phyloP scores from a whole-genome alignment of 2,888 invertebrate species.

The Hyposoter didymator region DNA sequence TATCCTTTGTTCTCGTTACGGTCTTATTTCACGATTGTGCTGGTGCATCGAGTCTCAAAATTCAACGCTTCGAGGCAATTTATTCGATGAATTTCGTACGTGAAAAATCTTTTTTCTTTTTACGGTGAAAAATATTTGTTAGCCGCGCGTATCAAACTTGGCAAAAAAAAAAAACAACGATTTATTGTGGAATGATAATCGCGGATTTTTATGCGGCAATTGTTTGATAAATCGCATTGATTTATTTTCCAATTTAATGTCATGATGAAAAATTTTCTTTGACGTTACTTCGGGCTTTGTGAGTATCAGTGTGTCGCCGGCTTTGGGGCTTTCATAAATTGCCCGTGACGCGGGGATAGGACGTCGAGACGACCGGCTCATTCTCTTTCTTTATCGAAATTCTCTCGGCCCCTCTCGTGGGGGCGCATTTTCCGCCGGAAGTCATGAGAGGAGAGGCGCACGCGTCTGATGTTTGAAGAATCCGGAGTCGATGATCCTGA shows the following conservation, averaged over 20 bases:
- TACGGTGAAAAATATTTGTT: not conserved
- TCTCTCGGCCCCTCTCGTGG: conserved; percentile 31
- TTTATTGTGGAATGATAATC: not conserved
- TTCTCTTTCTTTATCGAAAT: conserved; percentile 23
- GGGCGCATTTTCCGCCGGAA: conserved; percentile 65
- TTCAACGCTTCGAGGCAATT: not conserved
- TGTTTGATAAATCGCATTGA: not conserved
- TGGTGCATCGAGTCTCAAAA: conserved; percentile 20
- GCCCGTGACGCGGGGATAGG: conserved; percentile 65
- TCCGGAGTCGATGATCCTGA: conserved; percentile 31
- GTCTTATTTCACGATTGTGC: not conserved
- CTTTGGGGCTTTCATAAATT: conserved; percentile 59
- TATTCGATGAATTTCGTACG: not conserved
- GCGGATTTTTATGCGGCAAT: no score
- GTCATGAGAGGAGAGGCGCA: conserved; percentile 43
- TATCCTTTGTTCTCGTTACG: conserved; percentile 46
- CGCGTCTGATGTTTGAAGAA: conserved; percentile 43
- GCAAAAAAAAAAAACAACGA: not conserved
- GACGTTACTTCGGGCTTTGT: not conserved
- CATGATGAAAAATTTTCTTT: not conserved
- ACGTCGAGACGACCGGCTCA: conserved; percentile 49
- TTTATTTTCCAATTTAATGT: not conserved
- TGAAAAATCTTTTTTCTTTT: not conserved
- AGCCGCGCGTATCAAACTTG: no score
- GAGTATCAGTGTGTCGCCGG: conserved; percentile 1